These are phyloP conservation scores for Mylabris phalerata DNA, from an alignment of 1,140 invertebrate species.

Conservation along the genomic window DNA sequence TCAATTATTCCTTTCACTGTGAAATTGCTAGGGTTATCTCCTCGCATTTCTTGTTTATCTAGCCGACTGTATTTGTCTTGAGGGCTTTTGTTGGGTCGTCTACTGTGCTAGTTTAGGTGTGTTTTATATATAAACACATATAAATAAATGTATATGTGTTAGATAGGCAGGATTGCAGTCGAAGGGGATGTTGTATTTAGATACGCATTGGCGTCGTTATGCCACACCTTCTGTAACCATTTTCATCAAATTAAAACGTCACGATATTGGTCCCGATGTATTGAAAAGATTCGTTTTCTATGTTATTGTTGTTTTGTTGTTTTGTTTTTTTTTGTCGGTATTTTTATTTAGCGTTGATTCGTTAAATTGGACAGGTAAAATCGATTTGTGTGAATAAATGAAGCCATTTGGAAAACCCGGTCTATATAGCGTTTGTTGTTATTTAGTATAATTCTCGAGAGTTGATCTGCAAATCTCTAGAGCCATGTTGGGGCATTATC, in stretches of 20 bases:
- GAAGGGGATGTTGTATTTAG: no score
- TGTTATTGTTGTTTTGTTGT: not conserved
- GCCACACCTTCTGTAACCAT: not conserved
- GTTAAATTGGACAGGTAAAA: no score
- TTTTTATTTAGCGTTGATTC: not conserved
- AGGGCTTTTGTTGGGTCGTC: constrained; percentile 18
- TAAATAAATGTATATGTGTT: not conserved
- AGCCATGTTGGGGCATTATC: constrained; percentile 15
- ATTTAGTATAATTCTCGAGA: not conserved
- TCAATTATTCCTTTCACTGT: constrained; percentile 22
- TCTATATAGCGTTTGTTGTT: not conserved
- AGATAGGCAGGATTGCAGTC: no score
- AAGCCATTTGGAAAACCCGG: constrained; percentile 3
- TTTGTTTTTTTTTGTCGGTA: not conserved
- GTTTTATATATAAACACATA: constrained; percentile 1
- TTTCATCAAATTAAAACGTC: constrained; percentile 12
- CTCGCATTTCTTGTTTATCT: constrained; percentile 23
- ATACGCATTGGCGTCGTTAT: no score
- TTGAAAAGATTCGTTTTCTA: no score
- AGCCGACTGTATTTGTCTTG: constrained; percentile 22
- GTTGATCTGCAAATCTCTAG: constrained; percentile 14
- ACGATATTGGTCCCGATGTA: not conserved
- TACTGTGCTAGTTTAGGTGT: constrained; percentile 2
- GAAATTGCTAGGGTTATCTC: constrained; percentile 23
- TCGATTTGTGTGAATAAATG: constrained; percentile 2